Base-by-base conservation (phyloP, 2,113 vertebrate genomes). In the Caranx melampygus region DNA sequence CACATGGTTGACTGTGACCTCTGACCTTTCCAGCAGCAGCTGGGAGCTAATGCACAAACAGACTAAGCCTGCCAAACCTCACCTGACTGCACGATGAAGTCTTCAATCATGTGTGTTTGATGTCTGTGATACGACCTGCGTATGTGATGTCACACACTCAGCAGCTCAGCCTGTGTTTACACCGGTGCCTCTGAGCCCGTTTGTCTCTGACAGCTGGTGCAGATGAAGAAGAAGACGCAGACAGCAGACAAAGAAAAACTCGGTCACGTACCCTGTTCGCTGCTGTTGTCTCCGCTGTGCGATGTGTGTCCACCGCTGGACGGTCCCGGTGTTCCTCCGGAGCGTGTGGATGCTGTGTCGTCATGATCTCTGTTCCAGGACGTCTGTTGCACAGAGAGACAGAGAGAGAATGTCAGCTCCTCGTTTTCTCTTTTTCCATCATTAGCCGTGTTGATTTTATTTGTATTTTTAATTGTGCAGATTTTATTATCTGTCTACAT, bases 341-440 rank as follows among this genome's bases (percentile, higher is more conserved):
- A 99, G 78, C 97, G 98, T 0, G 97, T 99, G 3, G 98, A 99
- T 0, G 97, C 98, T 0, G 98, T 98, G 93, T 99, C 98, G 72
- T 99, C 98, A 0, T 99, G 98, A 91, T 99, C 98, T 96, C 98
- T 96, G 95, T 97, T 99, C 98, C 98, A 99, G 93, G 97, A 98
- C 86, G 98, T 98, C 98, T 99, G 90, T 3, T 0, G n/a, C 1
- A 62, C 52, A 45, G 40, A 70, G 2, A 68, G 13, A 83, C 37
- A 76, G 45, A 67, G 59, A 18, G 9, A 72, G 42, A 18, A 51
- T 0, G 8, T 61, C n/a, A 54, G 18, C 12, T 49, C 18, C 5
- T 21, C 21, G 8, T 33, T 12, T 47, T 54, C n/a, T 12, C 35
- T 52, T 62, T 20, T 14, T 51, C 6, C 16, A 45, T 65, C 42